Base-by-base conservation (phyloP, 1,140 invertebrate species). In the Solen grandis region DNA sequence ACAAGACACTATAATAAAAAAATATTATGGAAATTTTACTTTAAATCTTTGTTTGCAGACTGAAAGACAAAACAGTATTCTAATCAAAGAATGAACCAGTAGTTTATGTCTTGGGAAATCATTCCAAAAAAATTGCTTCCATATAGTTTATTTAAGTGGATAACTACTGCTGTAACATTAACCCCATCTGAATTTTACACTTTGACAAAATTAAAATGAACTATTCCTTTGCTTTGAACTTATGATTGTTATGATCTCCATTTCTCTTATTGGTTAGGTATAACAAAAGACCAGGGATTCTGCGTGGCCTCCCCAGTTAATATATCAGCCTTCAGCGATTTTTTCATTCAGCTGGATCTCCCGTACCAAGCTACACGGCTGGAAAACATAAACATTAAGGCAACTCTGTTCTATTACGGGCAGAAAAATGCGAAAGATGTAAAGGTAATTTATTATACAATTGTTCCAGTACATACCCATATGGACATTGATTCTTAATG, bases 191-290 rank as follows among this genome's bases (percentile, higher is more conserved):
- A n/a, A n/a, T n/a, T n/a, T n/a, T n/a, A n/a, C n/a, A n/a, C n/a
- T n/a, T n/a, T n/a, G n/a, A n/a, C n/a, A n/a, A n/a, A n/a, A n/a
- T n/a, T n/a, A n/a, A n/a, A n/a, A n/a, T n/a, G n/a, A n/a, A n/a
- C n/a, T n/a, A n/a, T n/a, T n/a, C n/a, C n/a, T n/a, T n/a, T n/a
- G n/a, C n/a, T n/a, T n/a, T n/a, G n/a, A n/a, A n/a, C n/a, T n/a
- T n/a, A n/a, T 35, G 14, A 16, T 25, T 1, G 19, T 1, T 38
- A 35, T 19, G 19, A 13, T 29, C 19, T 35, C n/a, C n/a, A 5
- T 19, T 66, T 66, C 1, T 2, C 1, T 3, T 35, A n/a, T 38
- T n/a, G 27, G 38, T 73, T 14, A 74, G 86, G 90, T n/a, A 65
- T 76, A 33, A 52, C 73, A 19, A 31, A n/a, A 54, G 41, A 46